Percentiles rank a stretch among this genome's conserved stretches.
These are phyloP conservation scores for Aulostomus chinensis DNA, from an alignment of 2,797 vertebrate genomes.

Conservation along the genomic window DNA sequence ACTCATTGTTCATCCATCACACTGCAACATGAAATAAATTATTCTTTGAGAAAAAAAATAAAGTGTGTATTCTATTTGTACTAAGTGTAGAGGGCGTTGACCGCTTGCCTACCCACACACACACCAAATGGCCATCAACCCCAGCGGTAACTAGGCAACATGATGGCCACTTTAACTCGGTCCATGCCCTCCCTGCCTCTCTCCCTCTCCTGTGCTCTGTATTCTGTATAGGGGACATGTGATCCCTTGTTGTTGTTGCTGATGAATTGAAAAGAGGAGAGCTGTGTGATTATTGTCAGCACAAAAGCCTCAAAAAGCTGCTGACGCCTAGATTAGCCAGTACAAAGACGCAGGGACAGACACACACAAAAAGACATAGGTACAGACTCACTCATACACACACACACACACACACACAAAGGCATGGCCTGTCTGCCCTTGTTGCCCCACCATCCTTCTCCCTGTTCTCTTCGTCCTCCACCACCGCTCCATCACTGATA, in stretches of 20 bases:
- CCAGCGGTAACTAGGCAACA: conserved; percentile 72
- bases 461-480: conserved; percentile 9
- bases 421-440: conserved; percentile 57
- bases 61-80: conserved; percentile 3
- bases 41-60: conserved; percentile 69
- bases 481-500: conserved; percentile 16
- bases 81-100: conserved; percentile 24
- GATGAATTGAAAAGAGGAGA: conserved; percentile 89
- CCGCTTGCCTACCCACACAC: conserved; percentile 25
- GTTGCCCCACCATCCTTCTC: conserved; percentile 45
- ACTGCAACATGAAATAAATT: conserved; percentile 78
- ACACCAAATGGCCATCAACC: conserved; percentile 36
- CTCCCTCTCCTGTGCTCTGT: conserved; percentile 26
- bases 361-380: conserved; percentile 51
- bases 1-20: conserved; percentile 75
- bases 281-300: conserved; percentile 88
- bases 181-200: conserved; percentile 18
- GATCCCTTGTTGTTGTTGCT: conserved; percentile 87
- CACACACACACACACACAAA: conserved; percentile 23
- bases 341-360: conserved; percentile 66
- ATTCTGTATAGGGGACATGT: conserved; percentile 83
- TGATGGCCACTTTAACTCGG: conserved; percentile 66
- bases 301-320: conserved; percentile 93
- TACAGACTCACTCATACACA: conserved; percentile 36
- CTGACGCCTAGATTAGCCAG: conserved; percentile 88